phyloP scores from a whole-genome alignment of 1,140 invertebrate species.

The Calycopis cecrops region DNA sequence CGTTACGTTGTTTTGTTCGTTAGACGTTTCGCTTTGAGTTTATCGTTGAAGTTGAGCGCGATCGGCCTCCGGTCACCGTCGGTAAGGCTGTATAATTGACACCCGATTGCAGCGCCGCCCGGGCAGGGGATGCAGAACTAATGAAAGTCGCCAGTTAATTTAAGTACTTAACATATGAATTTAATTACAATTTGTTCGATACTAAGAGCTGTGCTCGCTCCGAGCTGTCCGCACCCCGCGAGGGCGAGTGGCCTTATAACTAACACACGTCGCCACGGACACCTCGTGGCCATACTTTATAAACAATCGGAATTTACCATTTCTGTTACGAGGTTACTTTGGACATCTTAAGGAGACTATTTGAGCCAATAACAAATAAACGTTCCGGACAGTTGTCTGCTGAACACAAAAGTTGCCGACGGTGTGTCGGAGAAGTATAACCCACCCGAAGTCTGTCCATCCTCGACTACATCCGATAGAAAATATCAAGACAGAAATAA shows the following conservation, averaged over 20 bases:
- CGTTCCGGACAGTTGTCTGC: no score
- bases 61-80: slow-evolving; percentile 41
- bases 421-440: slow-evolving; percentile 30
- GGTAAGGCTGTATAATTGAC: slow-evolving; percentile 69
- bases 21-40: no score
- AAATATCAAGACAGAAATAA: slow-evolving; percentile 75
- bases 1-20: no score
- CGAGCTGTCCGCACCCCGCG: slow-evolving; percentile 2
- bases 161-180: slow-evolving; percentile 52
- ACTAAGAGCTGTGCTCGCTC: slow-evolving; percentile 12
- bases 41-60: no score
- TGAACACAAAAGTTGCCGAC: no score
- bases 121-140: slow-evolving; percentile 41
- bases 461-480: slow-evolving; percentile 51
- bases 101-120: slow-evolving; percentile 42
- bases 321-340: background rate
- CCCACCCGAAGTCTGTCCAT: slow-evolving; percentile 47
- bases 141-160: slow-evolving; percentile 51
- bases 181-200: slow-evolving; percentile 52
- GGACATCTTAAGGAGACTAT: no score
- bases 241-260: slow-evolving; percentile 21
- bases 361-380: no score
- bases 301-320: slow-evolving; percentile 29
- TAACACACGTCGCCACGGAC: slow-evolving; percentile 53
- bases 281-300: no score